Base-by-base conservation (phyloP, 2,113 vertebrate genomes). In the Meriones unguiculatus region DNA sequence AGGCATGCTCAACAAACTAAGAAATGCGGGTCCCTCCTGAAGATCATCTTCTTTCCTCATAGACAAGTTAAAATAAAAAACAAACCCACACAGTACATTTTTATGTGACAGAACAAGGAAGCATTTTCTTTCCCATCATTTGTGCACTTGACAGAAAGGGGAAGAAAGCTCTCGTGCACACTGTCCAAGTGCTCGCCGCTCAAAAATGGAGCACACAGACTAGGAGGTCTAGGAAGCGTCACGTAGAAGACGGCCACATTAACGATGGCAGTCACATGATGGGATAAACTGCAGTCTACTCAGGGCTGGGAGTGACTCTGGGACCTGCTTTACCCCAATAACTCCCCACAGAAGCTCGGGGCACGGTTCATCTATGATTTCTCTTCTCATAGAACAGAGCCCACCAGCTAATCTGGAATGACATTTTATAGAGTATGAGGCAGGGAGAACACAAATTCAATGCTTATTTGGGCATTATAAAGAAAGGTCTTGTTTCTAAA, bases 341-440 rank as follows among this genome's bases (percentile, higher is more conserved):
- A 8, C 15, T 13, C 22, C 35, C 5, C 5, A 89, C 41, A 89
- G 70, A 80, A 50, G n/a, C 85, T 70, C 32, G 87, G 57, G 25
- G 57, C 38, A 32, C 38, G 62, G 65, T 38, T 18, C 30, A 67
- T 80, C 67, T 41, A 65, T 5, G 57, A 52, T 69, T 57, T 67
- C 81, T 87, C 84, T 52, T 81, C 82, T 59, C 70, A 80, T 6
- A 15, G 65, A 88, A 67, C 0, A 73, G 70, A 89, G 88, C 20
- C 72, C 62, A 95, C 14, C 52, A 90, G 41, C 81, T 95, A 88
- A 94, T 92, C 91, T 92, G 52, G 41, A 52, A 46, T 18, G 64
- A 41, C n/a, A 75, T 65, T 24, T 64, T 64, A 25, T 6, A 38
- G 22, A 38, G n/a, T 4, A 8, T 9, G n/a, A 41, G n/a, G n/a